A percentile compares a stretch with the other conserved stretches of the same genome.
Conservation (phyloP, 2,797 vertebrate genomes). For the Sebastes vulpes region DNA sequence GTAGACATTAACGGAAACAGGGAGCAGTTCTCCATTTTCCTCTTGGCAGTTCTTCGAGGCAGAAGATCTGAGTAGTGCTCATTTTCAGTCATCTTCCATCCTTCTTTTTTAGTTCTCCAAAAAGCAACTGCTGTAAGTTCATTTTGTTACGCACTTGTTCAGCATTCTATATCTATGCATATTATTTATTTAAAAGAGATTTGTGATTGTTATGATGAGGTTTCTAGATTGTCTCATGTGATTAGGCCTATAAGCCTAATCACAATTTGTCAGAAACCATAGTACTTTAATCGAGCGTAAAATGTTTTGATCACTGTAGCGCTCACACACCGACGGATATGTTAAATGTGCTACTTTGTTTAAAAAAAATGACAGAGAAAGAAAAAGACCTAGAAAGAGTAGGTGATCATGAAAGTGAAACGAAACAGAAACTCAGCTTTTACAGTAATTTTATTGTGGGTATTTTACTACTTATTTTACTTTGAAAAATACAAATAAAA, state of each 20-base stretch:
- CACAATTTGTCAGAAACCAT: neutral
- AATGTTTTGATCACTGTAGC: neutral
- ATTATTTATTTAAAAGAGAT: neutral
- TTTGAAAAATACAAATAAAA: neutral
- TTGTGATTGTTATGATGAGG: neutral
- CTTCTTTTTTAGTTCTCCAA: neutral
- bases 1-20: neutral
- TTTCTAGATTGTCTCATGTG: neutral
- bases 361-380: neutral
- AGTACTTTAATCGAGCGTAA: fast-evolving
- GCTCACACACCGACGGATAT: neutral
- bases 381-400: neutral
- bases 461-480: neutral
- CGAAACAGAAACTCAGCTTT: neutral
- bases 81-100: neutral
- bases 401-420: neutral
- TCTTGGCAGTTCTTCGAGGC: neutral
- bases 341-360: neutral
- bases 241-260: neutral
- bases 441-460: neutral
- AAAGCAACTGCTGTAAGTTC: neutral
- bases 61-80: too few species aligned
- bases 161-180: neutral
- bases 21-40: neutral
- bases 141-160: neutral